Base-by-base conservation (phyloP, 2,113 vertebrate species). In the Tauraco erythrolophus region DNA sequence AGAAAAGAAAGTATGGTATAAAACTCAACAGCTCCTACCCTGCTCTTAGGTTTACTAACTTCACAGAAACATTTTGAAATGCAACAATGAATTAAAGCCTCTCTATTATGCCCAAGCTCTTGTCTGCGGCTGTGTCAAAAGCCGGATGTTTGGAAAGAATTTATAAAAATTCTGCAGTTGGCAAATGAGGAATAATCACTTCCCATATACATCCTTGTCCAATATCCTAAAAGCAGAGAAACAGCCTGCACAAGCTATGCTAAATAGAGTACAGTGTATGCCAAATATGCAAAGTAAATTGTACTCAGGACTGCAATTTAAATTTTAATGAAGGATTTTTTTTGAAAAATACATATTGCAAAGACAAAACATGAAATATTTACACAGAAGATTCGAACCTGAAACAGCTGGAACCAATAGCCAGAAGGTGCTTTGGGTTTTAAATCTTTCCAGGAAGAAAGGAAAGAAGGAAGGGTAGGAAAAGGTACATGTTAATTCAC, bases 241-340 rank as follows among this genome's bases (percentile, higher is more conserved):
- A 21, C 18, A 37, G 56, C 65, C 71, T 35, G 19, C 57, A 37
- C 11, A 5, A 65, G 41, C 58, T n/a, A 35, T 80, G 77, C 46
- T 87, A 79, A 84, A 53, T 1, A 39, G 62, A 46, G 48, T 21
- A 31, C 2, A 30, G 18, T 4, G 15, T 18, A 31, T 33, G 87
- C 78, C 87, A 94, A 81, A 82, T 85, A 85, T 89, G 84, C 80
- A 89, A 81, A 94, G 65, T 21, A 92, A 85, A 94, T 74, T 74
- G 43, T 48, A 62, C 76, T 78, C 70, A 68, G 58, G 74, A 58
- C 83, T 77, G 58, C 37, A 61, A 88, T 84, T 84, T 71, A 81
- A 71, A 81, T 92, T 88, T 91, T 88, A 76, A 92, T 71, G 74
- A 79, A 51, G 58, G 62, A 31, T 39, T 92, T 87, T 57, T 76